A percentile compares a stretch with the other conserved stretches of the same genome.
Evolutionary conservation across 2,113 vertebrate genomes (phyloP).

Genomic region (Typhlomys cinereus): DNA sequence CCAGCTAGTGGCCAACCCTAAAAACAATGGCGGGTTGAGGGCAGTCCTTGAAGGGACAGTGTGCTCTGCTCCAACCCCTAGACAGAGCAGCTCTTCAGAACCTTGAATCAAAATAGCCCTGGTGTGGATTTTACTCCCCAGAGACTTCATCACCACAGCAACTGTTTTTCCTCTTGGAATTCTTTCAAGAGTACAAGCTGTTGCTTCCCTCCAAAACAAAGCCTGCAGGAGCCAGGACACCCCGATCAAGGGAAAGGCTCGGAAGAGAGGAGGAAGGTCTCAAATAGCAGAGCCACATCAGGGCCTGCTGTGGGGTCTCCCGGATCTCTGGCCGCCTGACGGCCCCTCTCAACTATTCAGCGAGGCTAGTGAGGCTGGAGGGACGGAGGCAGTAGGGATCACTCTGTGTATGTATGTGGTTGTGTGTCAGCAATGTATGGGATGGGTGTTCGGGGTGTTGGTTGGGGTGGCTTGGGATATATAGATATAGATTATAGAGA

Average conservation of each 20-base stretch:
- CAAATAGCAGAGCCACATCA: not conserved
- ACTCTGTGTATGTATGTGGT: too few species aligned
- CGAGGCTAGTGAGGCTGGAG: not conserved
- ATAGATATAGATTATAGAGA: not conserved
- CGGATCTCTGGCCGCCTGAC: not conserved
- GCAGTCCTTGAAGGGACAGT: conserved; percentile 36
- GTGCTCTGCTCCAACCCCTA: not conserved
- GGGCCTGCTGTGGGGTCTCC: not conserved
- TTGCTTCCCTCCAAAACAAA: conserved; percentile 57
- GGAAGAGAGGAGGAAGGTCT: not conserved
- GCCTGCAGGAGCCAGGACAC: not conserved
- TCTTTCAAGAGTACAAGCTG: conserved; percentile 42
- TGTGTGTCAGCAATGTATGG: not conserved
- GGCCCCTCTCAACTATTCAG: not conserved
- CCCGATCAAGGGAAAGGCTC: not conserved
- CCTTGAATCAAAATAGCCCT: not conserved
- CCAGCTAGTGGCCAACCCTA: not conserved
- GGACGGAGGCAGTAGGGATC: not conserved
- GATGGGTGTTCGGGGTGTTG: not conserved
- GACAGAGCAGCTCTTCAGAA: conserved; percentile 45
- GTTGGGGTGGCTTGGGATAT: not conserved
- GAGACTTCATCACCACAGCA: conserved; percentile 68
- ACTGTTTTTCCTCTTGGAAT: conserved; percentile 60
- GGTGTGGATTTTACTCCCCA: conserved; percentile 4
- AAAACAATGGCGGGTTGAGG: not conserved